Conservation (phyloP, 2,888 invertebrate genomes). For the Leucozona laternaria region DNA sequence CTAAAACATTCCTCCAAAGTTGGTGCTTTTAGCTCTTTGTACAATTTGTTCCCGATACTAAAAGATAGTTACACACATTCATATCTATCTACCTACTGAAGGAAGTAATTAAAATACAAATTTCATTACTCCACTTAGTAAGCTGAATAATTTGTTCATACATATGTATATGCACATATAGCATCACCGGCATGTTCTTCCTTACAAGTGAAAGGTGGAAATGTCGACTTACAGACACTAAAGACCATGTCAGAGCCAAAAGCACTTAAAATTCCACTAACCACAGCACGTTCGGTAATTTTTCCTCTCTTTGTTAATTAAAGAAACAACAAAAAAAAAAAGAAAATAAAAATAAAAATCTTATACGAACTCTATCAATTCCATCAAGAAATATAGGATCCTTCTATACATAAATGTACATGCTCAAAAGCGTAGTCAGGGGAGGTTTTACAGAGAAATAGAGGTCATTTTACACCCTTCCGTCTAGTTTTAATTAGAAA, state of each 20-base stretch:
- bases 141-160: conserved; percentile 24
- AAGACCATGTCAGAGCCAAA: conserved; percentile 33
- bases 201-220: conserved; percentile 59
- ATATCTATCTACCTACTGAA: neutral
- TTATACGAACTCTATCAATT: conserved; percentile 24
- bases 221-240: conserved; percentile 38
- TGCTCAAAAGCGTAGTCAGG: neutral
- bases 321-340: conserved; percentile 15
- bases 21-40: neutral
- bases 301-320: conserved; percentile 52
- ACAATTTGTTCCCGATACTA: neutral
- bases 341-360: neutral
- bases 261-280: conserved; percentile 72
- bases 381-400: conserved; percentile 19
- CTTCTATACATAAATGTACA: neutral
- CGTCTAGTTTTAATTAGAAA: neutral
- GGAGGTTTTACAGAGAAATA: neutral
- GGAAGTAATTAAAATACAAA: conserved; percentile 57
- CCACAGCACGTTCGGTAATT: conserved; percentile 39
- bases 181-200: conserved; percentile 1
- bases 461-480: neutral
- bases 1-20: neutral
- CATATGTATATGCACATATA: neutral
- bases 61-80: neutral
- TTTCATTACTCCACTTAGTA: conserved; percentile 48